Evolutionary conservation across 1,140 invertebrate genomes (phyloP).

Genomic region (Sarcophaga bullata): DNA sequence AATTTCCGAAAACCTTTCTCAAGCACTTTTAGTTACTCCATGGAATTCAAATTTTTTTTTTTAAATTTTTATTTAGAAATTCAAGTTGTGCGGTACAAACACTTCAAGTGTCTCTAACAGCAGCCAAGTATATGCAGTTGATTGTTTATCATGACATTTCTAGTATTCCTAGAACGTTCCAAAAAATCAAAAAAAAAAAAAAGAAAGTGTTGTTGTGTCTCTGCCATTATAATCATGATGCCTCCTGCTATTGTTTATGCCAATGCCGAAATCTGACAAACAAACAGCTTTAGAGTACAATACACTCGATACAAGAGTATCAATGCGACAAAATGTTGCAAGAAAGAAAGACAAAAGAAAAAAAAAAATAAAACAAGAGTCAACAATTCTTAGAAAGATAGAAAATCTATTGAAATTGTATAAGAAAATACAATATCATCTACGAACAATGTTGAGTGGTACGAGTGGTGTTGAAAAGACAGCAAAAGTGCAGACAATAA

Average conservation of each 20-base stretch:
- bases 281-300: not conserved
- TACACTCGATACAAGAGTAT: constrained; percentile 3
- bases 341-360: not conserved
- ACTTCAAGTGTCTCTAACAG: not conserved
- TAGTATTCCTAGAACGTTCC: not conserved
- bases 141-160: not conserved
- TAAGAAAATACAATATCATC: not conserved
- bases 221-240: not conserved
- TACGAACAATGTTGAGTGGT: constrained; percentile 4
- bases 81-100: not conserved
- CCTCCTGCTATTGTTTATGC: not conserved
- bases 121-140: not conserved
- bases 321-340: constrained; percentile 16
- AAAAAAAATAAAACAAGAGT: not conserved
- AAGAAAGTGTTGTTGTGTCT: not conserved
- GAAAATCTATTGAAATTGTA: constrained; percentile 18
- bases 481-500: not conserved
- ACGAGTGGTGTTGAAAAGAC: not conserved
- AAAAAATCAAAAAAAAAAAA: not conserved
- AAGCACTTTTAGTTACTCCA: not conserved
- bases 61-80: not conserved
- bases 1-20: not conserved
- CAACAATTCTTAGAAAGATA: not conserved
- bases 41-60: not conserved
- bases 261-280: not conserved